Evolutionary conservation across 1,140 invertebrate species (phyloP).

Genomic region (Rhyzopertha dominica): DNA sequence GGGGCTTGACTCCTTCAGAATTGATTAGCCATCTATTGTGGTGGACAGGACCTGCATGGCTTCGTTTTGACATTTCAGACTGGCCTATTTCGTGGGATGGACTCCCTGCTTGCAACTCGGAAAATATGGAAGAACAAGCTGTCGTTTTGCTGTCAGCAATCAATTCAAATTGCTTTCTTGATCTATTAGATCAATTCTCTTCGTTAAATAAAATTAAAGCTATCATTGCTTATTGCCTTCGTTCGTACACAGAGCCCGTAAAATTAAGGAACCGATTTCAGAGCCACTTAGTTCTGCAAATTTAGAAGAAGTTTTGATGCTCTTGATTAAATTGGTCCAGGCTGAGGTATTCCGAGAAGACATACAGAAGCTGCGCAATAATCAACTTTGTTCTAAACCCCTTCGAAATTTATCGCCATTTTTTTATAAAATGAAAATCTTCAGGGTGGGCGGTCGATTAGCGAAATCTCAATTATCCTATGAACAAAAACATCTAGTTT

Average conservation of each 20-base stretch:
- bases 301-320: no score
- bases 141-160: no score
- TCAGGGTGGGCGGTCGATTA: constrained; percentile 5
- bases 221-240: neutral
- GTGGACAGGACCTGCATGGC: neutral
- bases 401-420: constrained; percentile 1
- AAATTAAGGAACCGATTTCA: no score
- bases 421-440: neutral
- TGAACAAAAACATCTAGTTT: constrained; percentile 8
- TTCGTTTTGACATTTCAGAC: neutral
- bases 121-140: no score
- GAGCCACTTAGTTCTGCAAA: no score
- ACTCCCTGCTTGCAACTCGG: no score
- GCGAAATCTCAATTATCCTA: constrained; percentile 4
- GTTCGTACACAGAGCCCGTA: no score
- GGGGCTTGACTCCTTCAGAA: constrained; percentile 6
- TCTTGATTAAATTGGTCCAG: constrained; percentile 4
- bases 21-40: neutral
- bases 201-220: neutral
- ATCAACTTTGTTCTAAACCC: no score
- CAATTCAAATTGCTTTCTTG: neutral
- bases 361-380: no score
- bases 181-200: neutral
- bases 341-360: neutral
- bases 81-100: no score